phyloP scores from a whole-genome alignment of 1,140 invertebrate species.

The Danaus plexippus region DNA sequence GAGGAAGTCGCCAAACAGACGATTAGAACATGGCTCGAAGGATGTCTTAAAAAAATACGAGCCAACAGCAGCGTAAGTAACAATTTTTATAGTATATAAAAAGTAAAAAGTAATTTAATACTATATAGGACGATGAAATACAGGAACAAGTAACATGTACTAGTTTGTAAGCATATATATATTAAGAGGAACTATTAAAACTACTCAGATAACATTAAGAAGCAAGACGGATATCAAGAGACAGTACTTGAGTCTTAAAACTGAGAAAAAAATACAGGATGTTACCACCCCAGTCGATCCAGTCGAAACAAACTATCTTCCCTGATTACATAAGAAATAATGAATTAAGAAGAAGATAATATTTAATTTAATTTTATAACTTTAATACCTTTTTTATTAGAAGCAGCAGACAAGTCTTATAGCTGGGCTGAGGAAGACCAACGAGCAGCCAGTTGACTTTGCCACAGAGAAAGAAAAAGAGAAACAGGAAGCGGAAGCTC shows the following conservation, averaged over 20 bases:
- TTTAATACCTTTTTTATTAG: conserved; percentile 66
- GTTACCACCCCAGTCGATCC: no score
- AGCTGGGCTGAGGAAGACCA: conserved; percentile 90
- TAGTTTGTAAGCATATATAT: no score
- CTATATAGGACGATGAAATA: no score
- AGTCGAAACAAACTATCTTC: no score
- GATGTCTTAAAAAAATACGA: conserved; percentile 92
- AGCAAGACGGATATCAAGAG: neutral
- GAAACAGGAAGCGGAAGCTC: conserved; percentile 47
- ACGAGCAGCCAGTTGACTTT: conserved; percentile 79
- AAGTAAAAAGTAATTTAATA: no score
- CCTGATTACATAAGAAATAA: no score
- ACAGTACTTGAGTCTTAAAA: neutral
- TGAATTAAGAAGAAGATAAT: no score
- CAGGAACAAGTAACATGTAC: no score
- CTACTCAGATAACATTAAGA: no score
- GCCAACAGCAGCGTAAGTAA: conserved; percentile 75
- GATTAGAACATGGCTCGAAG: conserved; percentile 95
- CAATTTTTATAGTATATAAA: neutral
- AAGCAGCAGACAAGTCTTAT: conserved; percentile 95
- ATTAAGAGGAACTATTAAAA: no score
- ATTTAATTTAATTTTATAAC: no score
- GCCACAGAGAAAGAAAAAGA: conserved; percentile 74
- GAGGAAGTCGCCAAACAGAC: conserved; percentile 99
- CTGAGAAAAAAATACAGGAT: no score